Percentiles rank a stretch among this genome's conserved stretches.
These are phyloP conservation scores for Oxystoma pomonae DNA, from an alignment of 2,888 invertebrate genomes.

Conservation along the genomic window DNA sequence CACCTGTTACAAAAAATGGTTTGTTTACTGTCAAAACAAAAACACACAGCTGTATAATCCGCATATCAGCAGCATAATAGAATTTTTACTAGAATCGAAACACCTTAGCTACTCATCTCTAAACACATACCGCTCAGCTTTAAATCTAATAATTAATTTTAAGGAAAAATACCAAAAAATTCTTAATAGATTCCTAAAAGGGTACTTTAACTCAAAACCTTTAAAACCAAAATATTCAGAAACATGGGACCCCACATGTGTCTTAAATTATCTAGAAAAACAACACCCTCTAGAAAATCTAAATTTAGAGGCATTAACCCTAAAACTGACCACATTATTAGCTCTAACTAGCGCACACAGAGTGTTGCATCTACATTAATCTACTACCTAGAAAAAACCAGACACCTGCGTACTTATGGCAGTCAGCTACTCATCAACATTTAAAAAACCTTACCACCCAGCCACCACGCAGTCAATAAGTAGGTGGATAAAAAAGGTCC, in stretches of 20 bases:
- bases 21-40: neutral
- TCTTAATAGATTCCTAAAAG: constrained; percentile 28
- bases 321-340: neutral
- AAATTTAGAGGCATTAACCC: constrained; percentile 8
- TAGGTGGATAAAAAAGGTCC: constrained; percentile 12
- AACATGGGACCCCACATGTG: constrained; percentile 31
- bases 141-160: constrained; percentile 21
- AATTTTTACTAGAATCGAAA: neutral
- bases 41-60: constrained; percentile 1
- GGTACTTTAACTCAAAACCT: constrained; percentile 24
- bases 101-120: constrained; percentile 21
- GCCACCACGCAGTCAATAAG: constrained; percentile 13
- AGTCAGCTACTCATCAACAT: constrained; percentile 9
- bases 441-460: constrained; percentile 12
- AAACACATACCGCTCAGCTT: constrained; percentile 26
- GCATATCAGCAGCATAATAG: neutral
- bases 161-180: constrained; percentile 14
- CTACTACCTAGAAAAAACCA: neutral
- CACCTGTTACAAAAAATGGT: constrained; percentile 15
- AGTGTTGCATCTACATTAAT: neutral
- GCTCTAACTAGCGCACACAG: constrained; percentile 1
- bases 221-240: constrained; percentile 24
- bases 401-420: neutral
- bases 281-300: constrained; percentile 1
- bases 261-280: constrained; percentile 14